phyloP scores from a whole-genome alignment of 2,888 invertebrate species.

The Chaitophorus viminalis region DNA sequence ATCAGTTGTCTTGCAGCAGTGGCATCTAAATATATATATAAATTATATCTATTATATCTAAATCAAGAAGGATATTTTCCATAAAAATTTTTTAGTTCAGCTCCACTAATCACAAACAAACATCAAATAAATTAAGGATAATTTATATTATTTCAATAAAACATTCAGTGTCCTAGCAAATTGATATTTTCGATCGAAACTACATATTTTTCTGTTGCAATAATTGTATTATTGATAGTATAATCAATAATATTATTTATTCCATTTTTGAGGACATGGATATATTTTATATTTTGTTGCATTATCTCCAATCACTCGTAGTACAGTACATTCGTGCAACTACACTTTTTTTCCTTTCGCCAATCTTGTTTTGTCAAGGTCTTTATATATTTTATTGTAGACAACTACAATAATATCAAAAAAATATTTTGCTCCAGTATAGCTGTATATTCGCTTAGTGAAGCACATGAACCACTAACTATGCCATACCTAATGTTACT shows the following conservation, averaged over 20 bases:
- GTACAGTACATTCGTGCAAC: conserved; percentile 19
- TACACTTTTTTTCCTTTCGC: conserved; percentile 38
- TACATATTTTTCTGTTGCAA: conserved; percentile 10
- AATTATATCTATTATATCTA: too few species aligned
- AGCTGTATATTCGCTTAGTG: neutral
- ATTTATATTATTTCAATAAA: conserved; percentile 3
- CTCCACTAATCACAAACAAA: neutral
- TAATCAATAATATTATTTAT: neutral
- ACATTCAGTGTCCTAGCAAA: neutral
- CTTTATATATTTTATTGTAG: conserved; percentile 13
- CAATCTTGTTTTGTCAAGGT: conserved; percentile 47
- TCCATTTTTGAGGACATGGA: neutral
- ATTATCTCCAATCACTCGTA: conserved; percentile 11
- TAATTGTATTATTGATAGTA: neutral
- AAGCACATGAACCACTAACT: neutral
- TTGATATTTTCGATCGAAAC: neutral
- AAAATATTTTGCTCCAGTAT: conserved; percentile 11
- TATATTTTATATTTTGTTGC: conserved; percentile 31
- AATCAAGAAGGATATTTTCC: neutral
- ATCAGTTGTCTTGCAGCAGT: too few species aligned
- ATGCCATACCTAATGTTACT: neutral
- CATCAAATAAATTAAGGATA: neutral
- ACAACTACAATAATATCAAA: conserved; percentile 19
- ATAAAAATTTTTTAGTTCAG: neutral
- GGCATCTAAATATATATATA: too few species aligned